Conservation (phyloP, 2,888 invertebrate species). For the Eumerus sabulonum region DNA sequence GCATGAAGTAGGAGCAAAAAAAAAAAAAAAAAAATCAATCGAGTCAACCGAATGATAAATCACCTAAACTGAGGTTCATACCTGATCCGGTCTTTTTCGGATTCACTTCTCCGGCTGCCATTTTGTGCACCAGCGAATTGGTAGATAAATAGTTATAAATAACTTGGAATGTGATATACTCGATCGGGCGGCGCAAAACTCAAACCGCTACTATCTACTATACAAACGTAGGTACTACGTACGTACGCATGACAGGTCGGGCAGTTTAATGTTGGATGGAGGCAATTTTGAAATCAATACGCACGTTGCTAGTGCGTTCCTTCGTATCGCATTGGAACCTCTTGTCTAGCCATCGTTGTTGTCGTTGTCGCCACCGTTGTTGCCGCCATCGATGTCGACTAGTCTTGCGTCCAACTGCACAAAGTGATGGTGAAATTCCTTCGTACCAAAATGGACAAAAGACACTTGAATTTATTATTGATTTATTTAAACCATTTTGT, state of each 20-base stretch:
- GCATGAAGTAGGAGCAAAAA: too few species aligned
- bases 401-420: constrained; percentile 31
- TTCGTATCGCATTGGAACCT: constrained; percentile 58
- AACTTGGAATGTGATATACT: constrained; percentile 71
- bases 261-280: constrained; percentile 53
- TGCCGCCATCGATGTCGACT: constrained; percentile 20
- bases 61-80: constrained; percentile 62
- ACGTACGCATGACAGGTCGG: constrained; percentile 70
- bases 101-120: constrained; percentile 51
- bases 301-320: constrained; percentile 35
- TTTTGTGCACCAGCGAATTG: constrained; percentile 56
- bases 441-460: constrained; percentile 66
- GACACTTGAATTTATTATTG: constrained; percentile 70
- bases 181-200: constrained; percentile 60
- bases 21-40: not conserved
- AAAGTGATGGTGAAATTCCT: constrained; percentile 55
- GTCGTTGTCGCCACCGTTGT: constrained; percentile 22
- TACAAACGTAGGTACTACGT: too few species aligned
- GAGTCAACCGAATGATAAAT: constrained; percentile 64
- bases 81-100: constrained; percentile 60
- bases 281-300: constrained; percentile 29
- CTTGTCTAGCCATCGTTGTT: constrained; percentile 41
- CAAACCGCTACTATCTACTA: constrained; percentile 60
- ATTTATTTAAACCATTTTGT: constrained; percentile 70
- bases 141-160: constrained; percentile 68